Conservation (phyloP, 2,113 vertebrate species). For the Aldabrachelys gigantea region DNA sequence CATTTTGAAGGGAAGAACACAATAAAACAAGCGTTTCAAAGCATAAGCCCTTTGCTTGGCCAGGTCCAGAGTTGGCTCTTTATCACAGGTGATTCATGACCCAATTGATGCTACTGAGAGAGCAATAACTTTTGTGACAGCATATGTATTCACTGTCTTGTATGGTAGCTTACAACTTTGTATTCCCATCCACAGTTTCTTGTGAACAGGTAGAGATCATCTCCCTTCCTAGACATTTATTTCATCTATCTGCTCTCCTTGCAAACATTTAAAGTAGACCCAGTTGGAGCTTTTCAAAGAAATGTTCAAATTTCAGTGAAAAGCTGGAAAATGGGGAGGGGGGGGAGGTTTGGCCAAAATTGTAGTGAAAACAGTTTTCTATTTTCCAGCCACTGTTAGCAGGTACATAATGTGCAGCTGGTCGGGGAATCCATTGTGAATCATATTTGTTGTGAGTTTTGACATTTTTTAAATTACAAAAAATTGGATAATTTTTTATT, state of each 20-base stretch:
- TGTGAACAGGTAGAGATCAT: background rate
- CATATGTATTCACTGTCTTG: background rate
- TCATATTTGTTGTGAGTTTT: background rate
- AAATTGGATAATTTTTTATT: background rate
- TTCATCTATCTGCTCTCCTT: background rate
- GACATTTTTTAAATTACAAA: background rate
- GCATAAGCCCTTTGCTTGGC: background rate
- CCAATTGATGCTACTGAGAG: background rate
- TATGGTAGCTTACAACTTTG: background rate
- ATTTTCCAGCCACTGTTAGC: background rate
- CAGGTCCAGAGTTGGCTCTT: background rate
- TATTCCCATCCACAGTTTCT: background rate
- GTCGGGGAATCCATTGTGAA: background rate
- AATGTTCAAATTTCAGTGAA: background rate
- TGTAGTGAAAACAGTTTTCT: background rate
- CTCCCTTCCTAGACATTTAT: background rate
- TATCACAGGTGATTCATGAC: background rate
- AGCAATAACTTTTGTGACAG: background rate
- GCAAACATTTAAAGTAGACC: fast-evolving
- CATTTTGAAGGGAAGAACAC: background rate
- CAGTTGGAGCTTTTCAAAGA: background rate
- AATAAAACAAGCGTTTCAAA: background rate
- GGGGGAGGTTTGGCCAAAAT: background rate
- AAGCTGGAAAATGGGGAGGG: background rate
- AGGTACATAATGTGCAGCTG: background rate